Evolutionary conservation across 1,140 invertebrate genomes (phyloP).

Genomic region (Ceratina japonica): DNA sequence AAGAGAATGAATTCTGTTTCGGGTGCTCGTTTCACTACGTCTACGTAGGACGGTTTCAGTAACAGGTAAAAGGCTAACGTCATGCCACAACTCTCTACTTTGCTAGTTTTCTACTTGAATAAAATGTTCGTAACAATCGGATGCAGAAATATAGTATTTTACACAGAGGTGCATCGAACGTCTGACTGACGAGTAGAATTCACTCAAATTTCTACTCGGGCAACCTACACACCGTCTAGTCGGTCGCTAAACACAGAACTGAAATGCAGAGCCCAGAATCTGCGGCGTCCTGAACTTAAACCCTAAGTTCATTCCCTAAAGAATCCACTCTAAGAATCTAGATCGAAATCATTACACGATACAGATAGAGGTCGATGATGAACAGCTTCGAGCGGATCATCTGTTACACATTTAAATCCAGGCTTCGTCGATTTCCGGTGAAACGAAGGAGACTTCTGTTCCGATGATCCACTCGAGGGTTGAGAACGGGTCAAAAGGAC

Average conservation of each 20-base stretch:
- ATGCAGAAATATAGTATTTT: constrained; percentile 74
- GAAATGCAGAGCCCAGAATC: constrained; percentile 69
- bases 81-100: constrained; percentile 43
- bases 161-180: constrained; percentile 58
- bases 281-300: constrained; percentile 56
- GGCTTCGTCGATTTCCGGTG: too few species aligned
- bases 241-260: constrained; percentile 75
- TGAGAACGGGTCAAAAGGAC: background rate
- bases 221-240: constrained; percentile 74
- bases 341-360: too few species aligned
- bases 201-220: constrained; percentile 70
- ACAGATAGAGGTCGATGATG: too few species aligned
- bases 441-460: too few species aligned
- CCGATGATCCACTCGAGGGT: background rate
- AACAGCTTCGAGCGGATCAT: too few species aligned
- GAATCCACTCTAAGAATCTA: too few species aligned
- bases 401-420: too few species aligned
- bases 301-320: background rate
- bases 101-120: constrained; percentile 55
- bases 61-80: background rate
- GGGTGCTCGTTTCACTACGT: too few species aligned
- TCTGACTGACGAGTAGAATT: constrained; percentile 52
- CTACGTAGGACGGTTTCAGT: too few species aligned
- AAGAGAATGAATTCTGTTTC: background rate
- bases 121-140: constrained; percentile 66